phyloP scores from a whole-genome alignment of 2,797 vertebrate genomes.

The Meriones psammophilus region DNA sequence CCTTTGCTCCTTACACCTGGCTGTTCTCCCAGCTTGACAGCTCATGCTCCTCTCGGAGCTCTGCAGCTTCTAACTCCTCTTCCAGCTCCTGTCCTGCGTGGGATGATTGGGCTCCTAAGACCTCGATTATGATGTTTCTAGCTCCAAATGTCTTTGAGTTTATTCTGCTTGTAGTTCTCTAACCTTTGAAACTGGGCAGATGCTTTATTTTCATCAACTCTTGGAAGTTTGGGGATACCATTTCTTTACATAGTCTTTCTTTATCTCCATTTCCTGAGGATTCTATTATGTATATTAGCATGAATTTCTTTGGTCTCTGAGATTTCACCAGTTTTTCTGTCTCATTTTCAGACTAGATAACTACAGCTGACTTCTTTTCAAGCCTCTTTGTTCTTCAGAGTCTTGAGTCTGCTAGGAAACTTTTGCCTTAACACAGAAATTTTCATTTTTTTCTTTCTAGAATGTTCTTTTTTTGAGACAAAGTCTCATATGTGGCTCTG shows the following conservation, averaged over 20 bases:
- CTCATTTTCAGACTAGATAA: not conserved
- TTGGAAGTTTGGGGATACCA: not conserved
- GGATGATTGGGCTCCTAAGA: not conserved
- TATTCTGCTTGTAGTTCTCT: not conserved
- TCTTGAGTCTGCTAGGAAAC: not conserved
- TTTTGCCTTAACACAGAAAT: not conserved
- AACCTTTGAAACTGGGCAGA: not conserved
- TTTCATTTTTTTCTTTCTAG: not conserved
- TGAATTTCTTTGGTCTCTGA: not conserved
- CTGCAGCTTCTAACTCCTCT: not conserved
- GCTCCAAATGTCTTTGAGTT: not conserved
- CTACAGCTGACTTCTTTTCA: not conserved
- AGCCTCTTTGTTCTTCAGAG: not conserved
- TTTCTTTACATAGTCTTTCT: slow-evolving; percentile 19
- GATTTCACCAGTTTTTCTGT: not conserved
- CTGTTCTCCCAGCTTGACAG: not conserved
- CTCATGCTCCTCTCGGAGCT: not conserved
- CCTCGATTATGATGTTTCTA: not conserved
- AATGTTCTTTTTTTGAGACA: not conserved
- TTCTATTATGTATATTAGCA: not conserved
- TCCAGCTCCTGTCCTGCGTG: not conserved
- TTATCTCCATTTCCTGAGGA: not conserved
- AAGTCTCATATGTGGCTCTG: not conserved
- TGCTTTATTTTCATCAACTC: not conserved
- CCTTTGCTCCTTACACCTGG: not conserved